A percentile compares a stretch with the other conserved stretches of the same genome.
phyloP scores from a whole-genome alignment of 2,888 invertebrate genomes.

The Unio pictorum region DNA sequence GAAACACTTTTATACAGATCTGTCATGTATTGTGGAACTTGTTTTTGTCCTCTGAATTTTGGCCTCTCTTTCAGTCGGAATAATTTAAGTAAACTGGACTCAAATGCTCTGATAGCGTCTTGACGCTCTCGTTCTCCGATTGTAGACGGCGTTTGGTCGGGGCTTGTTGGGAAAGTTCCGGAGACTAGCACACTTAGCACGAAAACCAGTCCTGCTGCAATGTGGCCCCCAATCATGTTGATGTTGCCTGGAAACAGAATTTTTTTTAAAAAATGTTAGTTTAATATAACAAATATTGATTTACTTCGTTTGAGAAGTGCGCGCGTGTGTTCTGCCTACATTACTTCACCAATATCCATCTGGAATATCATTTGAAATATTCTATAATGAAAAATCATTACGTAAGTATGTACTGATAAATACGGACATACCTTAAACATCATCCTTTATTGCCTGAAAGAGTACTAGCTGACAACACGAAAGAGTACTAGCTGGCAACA shows the following conservation, averaged over 20 bases:
- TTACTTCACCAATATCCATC: no score
- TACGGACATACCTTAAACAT: no score
- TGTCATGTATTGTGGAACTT: slow-evolving; percentile 86
- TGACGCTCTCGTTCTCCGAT: slow-evolving; percentile 42
- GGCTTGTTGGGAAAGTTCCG: slow-evolving; percentile 19
- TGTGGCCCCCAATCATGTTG: slow-evolving; percentile 59
- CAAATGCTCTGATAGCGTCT: slow-evolving; percentile 73
- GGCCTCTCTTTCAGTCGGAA: slow-evolving; percentile 78
- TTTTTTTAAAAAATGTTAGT: neutral
- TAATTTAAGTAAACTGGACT: slow-evolving; percentile 78
- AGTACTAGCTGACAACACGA: no score
- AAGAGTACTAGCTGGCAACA: no score
- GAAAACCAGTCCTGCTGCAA: slow-evolving; percentile 47
- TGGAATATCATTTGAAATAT: no score
- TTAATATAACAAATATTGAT: no score
- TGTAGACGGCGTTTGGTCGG: slow-evolving; percentile 21
- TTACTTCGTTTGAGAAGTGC: no score
- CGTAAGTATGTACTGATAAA: no score
- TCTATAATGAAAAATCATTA: no score
- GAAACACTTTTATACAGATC: slow-evolving; percentile 83
- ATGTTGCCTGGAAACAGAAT: slow-evolving; percentile 53
- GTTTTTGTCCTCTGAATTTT: slow-evolving; percentile 73
- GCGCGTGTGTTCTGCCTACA: no score
- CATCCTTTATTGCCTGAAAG: no score
- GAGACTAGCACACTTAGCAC: slow-evolving; percentile 44